phyloP scores from a whole-genome alignment of 2,888 invertebrate species.

The Papilio gigon region DNA sequence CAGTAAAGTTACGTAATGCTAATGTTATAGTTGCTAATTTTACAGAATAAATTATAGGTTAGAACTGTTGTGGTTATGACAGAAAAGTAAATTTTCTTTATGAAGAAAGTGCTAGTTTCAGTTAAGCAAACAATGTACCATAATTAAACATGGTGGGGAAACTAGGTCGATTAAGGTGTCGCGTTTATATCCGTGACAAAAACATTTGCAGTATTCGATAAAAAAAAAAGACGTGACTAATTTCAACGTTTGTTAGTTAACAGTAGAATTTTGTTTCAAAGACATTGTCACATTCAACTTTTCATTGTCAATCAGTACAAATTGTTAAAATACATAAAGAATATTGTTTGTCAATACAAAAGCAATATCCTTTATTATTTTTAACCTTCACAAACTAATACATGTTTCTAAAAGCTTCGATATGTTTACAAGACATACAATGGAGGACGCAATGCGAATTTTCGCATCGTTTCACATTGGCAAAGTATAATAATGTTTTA shows the following conservation, averaged over 20 bases:
- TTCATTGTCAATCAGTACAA: neutral
- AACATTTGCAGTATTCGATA: conserved; percentile 10
- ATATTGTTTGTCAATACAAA: neutral
- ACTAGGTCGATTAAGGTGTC: conserved; percentile 29
- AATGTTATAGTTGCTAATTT: too few relatives aligned
- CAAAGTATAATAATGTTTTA: too few relatives aligned
- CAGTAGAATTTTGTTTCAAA: neutral
- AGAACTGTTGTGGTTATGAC: neutral
- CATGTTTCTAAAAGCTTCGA: neutral
- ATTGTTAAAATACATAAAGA: too few relatives aligned
- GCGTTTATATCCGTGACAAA: neutral
- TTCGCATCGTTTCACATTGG: conserved; percentile 28
- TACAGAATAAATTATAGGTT: too few relatives aligned
- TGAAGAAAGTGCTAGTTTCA: neutral
- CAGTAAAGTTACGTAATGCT: too few relatives aligned
- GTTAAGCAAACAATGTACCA: neutral
- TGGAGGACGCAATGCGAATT: conserved; percentile 35
- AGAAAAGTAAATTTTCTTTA: neutral
- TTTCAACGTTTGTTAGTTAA: neutral
- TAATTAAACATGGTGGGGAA: conserved; percentile 9
- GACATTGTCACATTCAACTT: neutral
- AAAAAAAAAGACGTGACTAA: conserved; percentile 12
- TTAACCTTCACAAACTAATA: conserved; percentile 29
- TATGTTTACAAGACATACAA: conserved; percentile 23
- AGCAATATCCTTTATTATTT: conserved; percentile 24